Base-by-base conservation (phyloP, 2,797 vertebrate species). In the Enteromius thamalakanensis region DNA sequence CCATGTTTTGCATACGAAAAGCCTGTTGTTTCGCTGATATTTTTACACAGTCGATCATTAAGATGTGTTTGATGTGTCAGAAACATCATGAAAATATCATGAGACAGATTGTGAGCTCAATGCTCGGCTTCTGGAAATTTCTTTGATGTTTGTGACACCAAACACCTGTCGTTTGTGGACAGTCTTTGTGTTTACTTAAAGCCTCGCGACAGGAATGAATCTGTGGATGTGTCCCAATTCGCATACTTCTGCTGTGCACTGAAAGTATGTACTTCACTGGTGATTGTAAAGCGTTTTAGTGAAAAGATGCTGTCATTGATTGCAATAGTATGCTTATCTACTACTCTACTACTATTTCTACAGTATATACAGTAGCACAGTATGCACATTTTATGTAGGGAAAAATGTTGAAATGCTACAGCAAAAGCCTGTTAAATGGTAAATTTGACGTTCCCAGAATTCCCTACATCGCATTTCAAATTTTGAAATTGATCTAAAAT, bases 1-100 rank as follows among this genome's bases (percentile, higher is more conserved):
- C 47, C 37, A 8, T 51, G 65, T 86, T 88, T 87, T 82, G 74
- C 84, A 87, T 87, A 51, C 83, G 74, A 87, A 89, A 87, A 84
- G 81, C 17, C 34, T 69, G 7, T 72, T 40, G n/a, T 74, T 37
- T 23, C 11, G 19, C 6, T 21, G 81, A 74, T 84, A 64, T 72
- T 86, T 62, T 53, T 80, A 53, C 67, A 34, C 47, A 26, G 75
- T 49, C 37, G 76, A 84, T 83, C 29, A 64, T 86, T 79, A 83
- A 80, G 80, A 75, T 75, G 75, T 62, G 47, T 70, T 84, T 82
- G 49, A 83, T 74, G 51, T 58, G 81, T 76, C 60, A 19, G 80
- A 74, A 62, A 76, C 29, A 79, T 65, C 26, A 68, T 76, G 65
- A 85, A 81, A 86, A 70, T 85, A 69, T 81, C 81, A 87, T 84